These are phyloP conservation scores for Oxygymnocypris stewartii DNA, from an alignment of 2,113 vertebrate species.

Conservation along the genomic window DNA sequence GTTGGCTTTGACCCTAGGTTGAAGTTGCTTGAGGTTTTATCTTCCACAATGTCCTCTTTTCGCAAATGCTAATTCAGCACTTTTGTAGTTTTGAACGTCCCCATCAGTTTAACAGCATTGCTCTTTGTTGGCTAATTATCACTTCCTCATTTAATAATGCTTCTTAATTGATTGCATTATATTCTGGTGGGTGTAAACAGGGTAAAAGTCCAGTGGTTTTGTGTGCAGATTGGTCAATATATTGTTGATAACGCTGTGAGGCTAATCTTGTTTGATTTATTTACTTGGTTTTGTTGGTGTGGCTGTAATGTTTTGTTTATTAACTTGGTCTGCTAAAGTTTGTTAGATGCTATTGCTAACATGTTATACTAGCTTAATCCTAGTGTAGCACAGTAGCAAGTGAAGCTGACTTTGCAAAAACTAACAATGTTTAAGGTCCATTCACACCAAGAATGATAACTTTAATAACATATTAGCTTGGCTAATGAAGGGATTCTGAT, in stretches of 20 bases:
- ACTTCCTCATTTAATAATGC: constrained; percentile 35
- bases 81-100: constrained; percentile 26
- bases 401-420: background rate
- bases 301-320: background rate
- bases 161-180: constrained; percentile 40
- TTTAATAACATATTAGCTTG: background rate
- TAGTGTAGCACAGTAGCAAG: background rate
- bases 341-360: background rate
- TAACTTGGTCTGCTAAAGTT: background rate
- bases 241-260: background rate
- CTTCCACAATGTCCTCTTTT: constrained; percentile 36
- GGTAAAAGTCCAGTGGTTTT: constrained; percentile 18
- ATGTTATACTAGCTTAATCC: background rate
- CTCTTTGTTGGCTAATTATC: constrained; percentile 37
- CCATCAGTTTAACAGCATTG: constrained; percentile 16
- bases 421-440: background rate
- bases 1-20: constrained; percentile 20
- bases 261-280: constrained; percentile 19
- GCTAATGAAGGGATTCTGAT: background rate
- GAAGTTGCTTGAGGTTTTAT: constrained; percentile 14
- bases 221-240: background rate
- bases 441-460: background rate
- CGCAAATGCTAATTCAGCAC: constrained; percentile 45
- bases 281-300: background rate
- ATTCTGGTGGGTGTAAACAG: constrained; percentile 5